These are phyloP conservation scores for Adineta ricciae DNA, from an alignment of 2,888 invertebrate species.

Conservation along the genomic window DNA sequence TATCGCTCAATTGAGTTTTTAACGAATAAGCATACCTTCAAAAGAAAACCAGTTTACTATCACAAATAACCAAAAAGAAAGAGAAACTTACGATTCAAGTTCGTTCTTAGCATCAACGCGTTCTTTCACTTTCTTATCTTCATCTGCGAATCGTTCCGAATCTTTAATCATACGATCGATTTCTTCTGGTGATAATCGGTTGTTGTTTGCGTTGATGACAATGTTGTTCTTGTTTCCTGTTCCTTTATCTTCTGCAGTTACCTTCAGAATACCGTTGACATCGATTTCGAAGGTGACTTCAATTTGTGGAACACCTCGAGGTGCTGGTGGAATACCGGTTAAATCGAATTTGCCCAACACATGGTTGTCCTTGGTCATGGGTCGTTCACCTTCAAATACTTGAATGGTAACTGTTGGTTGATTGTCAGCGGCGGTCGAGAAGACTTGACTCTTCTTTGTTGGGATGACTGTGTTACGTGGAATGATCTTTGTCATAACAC, in stretches of 20 bases:
- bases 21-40: slow-evolving; percentile 62
- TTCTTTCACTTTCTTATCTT: slow-evolving; percentile 79
- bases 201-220: slow-evolving; percentile 95
- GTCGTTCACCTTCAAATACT: slow-evolving; percentile 90
- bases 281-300: slow-evolving; percentile 54
- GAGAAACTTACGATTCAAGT: slow-evolving; percentile 69
- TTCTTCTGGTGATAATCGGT: slow-evolving; percentile 87
- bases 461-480: slow-evolving; percentile 95
- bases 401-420: slow-evolving; percentile 97
- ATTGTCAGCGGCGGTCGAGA: slow-evolving; percentile 96
- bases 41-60: background rate
- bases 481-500: slow-evolving; percentile 97
- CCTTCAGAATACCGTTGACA: slow-evolving; percentile 52
- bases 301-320: slow-evolving; percentile 52
- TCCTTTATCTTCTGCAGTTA: slow-evolving; percentile 92
- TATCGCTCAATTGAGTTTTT: slow-evolving; percentile 89
- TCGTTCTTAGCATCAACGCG: slow-evolving; percentile 90
- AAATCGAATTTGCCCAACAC: slow-evolving; percentile 93
- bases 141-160: slow-evolving; percentile 95
- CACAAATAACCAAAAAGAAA: background rate
- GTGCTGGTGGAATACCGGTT: slow-evolving; percentile 79
- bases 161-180: slow-evolving; percentile 98
- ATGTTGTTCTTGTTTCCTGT: slow-evolving; percentile 97
- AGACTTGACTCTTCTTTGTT: slow-evolving; percentile 96
- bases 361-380: slow-evolving; percentile 99